Base-by-base conservation (phyloP, 1,140 invertebrate genomes). In the Saxidomus purpurata region DNA sequence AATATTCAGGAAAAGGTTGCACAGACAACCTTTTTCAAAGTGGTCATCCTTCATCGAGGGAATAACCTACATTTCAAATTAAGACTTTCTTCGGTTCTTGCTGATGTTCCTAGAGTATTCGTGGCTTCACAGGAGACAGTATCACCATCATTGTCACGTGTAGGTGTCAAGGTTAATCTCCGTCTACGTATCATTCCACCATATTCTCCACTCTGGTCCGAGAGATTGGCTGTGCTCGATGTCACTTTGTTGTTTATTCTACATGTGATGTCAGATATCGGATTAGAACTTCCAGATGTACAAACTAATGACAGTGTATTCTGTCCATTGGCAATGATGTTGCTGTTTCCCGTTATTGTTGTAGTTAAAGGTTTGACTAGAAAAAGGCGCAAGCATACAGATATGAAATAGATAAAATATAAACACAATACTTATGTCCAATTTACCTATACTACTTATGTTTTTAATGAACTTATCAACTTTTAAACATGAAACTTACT, bases 231-330 rank as follows among this genome's bases (percentile, higher is more conserved):
- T 25, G 61, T 31, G 11, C n/a, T 67, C 31, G 61, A 17, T 31
- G 61, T 67, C 15, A 31, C 28, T 15, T 31, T n/a, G 31, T 67
- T 67, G 28, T 67, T 67, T 11, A 67, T n/a, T 67, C 31, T 67
- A 15, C 61, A 67, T 31, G 28, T 67, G 31, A 67, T 28, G 61
- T 67, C 28, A 67, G 61, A 67, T 31, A 67, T 17, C 31, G 61
- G 61, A n/a, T 67, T 67, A 67, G 61, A 67, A 36, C 25, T 67
- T 67, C 61, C 61, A 36, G 61, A 67, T 67, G 61, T 67, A 67
- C 61, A 67, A 11, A 36, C 31, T 15, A 67, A 25, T 67, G 61
- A 13, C 61, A 67, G 28, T 31, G 19, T 67, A 67, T 28, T 67
- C 17, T 67, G n/a, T 11, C 61, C 61, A 17, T 67, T 67, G 28